phyloP scores from a whole-genome alignment of 2,797 vertebrate species.

The Urocyon cinereoargenteus region DNA sequence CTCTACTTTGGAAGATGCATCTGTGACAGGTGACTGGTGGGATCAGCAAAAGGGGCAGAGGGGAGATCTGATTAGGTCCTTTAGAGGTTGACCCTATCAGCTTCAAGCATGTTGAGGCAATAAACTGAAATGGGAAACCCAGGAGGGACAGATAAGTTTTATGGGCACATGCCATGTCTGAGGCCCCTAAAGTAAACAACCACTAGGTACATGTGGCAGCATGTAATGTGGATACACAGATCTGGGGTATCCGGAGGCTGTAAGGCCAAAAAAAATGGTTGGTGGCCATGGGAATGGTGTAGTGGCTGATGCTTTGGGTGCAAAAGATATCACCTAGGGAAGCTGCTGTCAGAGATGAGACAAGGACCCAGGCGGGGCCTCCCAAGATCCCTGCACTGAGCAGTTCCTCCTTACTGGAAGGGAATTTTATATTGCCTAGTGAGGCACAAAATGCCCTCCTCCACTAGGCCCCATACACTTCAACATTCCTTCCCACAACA shows the following conservation, averaged over 20 bases:
- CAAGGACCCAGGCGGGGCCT: not conserved
- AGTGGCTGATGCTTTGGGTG: not conserved
- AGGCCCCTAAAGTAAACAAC: not conserved
- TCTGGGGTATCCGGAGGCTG: not conserved
- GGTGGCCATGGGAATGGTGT: not conserved
- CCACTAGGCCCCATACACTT: not conserved
- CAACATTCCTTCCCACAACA: not conserved
- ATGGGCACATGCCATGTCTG: not conserved
- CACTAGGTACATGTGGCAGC: rapidly evolving
- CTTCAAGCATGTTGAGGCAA: not conserved
- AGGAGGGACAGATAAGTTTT: not conserved
- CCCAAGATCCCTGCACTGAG: not conserved
- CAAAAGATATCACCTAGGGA: not conserved
- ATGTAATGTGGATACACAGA: not conserved
- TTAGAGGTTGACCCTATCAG: not conserved
- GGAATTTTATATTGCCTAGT: not conserved
- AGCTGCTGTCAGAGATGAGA: not conserved
- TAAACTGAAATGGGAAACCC: not conserved
- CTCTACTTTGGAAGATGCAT: not conserved
- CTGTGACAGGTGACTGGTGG: not conserved
- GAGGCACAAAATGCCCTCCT: not conserved
- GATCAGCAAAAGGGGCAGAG: not conserved
- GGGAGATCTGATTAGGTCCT: not conserved
- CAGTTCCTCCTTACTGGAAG: not conserved
- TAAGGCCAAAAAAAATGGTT: not conserved